Evolutionary conservation across 2,113 vertebrate species (phyloP), one percentile per base, ranked within the genome.

Genomic region (Elaphurus davidianus): DNA sequence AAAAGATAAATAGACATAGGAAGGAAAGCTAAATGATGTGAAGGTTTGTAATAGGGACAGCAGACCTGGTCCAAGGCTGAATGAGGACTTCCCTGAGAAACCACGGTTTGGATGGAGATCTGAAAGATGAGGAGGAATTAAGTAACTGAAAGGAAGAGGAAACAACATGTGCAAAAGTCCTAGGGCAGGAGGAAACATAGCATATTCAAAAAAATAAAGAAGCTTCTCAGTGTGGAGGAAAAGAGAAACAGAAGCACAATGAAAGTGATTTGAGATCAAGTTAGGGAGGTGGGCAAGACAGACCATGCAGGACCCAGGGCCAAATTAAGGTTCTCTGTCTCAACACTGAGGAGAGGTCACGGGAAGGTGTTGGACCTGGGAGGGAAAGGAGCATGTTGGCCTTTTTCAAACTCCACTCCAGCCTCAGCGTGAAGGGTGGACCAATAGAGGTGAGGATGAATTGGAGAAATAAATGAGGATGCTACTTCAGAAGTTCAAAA

Each of bases 1-100:
- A 74, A 60, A 74, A n/a, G 33, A 3, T 21, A 30, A 4, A 10
- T 7, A 40, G 40, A 17, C 0, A 3, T 9, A 19, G 4, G 74
- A 81, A 82, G 43, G 47, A 67, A 60, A 47, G 40, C 71, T 30
- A 33, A 1, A 4, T 6, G 6, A 30, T 10, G 1, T 4, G 3
- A 28, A 16, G 6, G 5, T 21, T 83, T 40, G 1, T 14, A 28
- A 1, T 3, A 28, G 33, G 28, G n/a, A 11, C 27, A 4, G n/a
- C 50, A 74, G 60, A 27, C 43, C 76, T 3, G 2, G 5, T 10
- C 30, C 12, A 3, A 10, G 15, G 74, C 50, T 5, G 47, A 45
- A 21, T 40, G n/a, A 7, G 67, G 43, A n/a, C 19, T 92, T 52
- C 60, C 95, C n/a, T 12, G 21, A 74, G 84, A 50, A 40, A 28